Base-by-base conservation (phyloP, 2,113 vertebrate genomes). In the Stictonetta naevosa region DNA sequence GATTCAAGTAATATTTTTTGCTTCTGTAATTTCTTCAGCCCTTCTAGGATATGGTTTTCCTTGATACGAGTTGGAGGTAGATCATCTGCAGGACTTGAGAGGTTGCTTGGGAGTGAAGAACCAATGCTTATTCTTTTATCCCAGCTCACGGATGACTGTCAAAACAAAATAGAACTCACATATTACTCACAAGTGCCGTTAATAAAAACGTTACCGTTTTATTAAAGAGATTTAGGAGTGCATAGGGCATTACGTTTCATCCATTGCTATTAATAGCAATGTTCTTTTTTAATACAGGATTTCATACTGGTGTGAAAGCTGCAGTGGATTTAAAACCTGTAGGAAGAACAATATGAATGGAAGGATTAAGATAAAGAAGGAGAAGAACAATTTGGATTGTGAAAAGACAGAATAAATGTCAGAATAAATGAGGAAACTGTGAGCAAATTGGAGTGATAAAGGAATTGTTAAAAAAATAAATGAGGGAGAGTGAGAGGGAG, bases 1-100 rank as follows among this genome's bases (percentile, higher is more conserved):
- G 98, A 97, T 83, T 98, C 98, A 90, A 98, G 97, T 55, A 97
- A n/a, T 88, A 98, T 97, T 95, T 97, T 98, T 92, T 95, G 97
- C 81, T 98, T 98, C 96, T 99, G 99, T 42, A 99, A 98, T 95
- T 98, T 99, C 79, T 98, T 98, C 62, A 99, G 98, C 60, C 98
- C 99, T 96, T 99, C 97, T 36, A 99, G 97, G 92, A 99, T 99
- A 97, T 99, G 98, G 93, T 98, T 98, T 97, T 99, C 99, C 96
- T 99, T 99, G 93, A 98, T 94, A 71, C 98, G 98, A 23, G 98
- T 98, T 53, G 98, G 98, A 96, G 96, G 98, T 97, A 98, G 98
- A 95, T 99, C 99, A 95, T 99, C 98, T 66, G 95, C 95, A 23
- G 98, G 96, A 86, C 97, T 97, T 50, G 98, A 98, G 87, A 99